Evolutionary conservation across 2,113 vertebrate species (phyloP).

Genomic region (Cricetomys ansorgei): DNA sequence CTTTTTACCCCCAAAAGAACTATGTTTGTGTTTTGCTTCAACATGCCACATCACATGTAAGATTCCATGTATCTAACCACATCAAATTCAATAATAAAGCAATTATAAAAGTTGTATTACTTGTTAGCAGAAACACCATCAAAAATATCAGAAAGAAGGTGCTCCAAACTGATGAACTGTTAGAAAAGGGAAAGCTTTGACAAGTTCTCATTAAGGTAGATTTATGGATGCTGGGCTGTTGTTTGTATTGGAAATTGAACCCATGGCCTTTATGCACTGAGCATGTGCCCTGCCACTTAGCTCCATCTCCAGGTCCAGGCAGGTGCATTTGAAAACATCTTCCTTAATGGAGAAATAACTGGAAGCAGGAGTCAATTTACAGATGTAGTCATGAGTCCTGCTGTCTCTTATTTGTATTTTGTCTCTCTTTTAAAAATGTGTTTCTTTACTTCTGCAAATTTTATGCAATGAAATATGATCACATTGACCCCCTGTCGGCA

Average conservation of each 20-base stretch:
- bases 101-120: background rate
- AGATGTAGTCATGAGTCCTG: background rate
- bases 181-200: background rate
- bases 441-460: background rate
- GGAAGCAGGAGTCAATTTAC: background rate
- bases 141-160: background rate
- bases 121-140: background rate
- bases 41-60: background rate
- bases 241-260: background rate
- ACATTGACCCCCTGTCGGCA: background rate
- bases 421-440: background rate
- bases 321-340: background rate
- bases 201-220: background rate
- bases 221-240: background rate
- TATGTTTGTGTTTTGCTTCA: background rate
- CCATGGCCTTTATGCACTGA: no score
- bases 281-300: background rate
- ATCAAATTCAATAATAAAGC: constrained; percentile 36
- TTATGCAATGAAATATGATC: background rate
- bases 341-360: background rate
- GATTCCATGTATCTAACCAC: background rate
- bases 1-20: background rate
- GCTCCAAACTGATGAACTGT: background rate
- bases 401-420: constrained; percentile 1
- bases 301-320: no score